A percentile compares a stretch with the other conserved stretches of the same genome.
These are phyloP conservation scores for Peribatodes rhomboidaria DNA, from an alignment of 2,888 invertebrate genomes.

Conservation along the genomic window DNA sequence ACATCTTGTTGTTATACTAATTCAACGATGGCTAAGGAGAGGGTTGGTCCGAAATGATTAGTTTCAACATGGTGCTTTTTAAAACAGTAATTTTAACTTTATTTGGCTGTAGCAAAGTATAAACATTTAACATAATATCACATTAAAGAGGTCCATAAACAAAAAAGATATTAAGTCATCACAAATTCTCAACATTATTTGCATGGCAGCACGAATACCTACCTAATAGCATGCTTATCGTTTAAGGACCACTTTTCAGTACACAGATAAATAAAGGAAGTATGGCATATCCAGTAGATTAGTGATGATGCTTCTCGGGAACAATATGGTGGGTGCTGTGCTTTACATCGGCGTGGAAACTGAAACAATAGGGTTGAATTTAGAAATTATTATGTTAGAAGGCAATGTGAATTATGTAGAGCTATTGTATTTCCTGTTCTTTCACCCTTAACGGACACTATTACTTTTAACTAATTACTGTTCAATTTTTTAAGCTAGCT, in stretches of 20 bases:
- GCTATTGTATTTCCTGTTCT: no score
- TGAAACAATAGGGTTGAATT: conserved; percentile 25
- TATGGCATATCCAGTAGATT: conserved; percentile 18
- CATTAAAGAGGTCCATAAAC: conserved; percentile 12
- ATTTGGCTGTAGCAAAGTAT: conserved; percentile 23
- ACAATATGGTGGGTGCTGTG: conserved; percentile 53
- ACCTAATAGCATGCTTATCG: no score
- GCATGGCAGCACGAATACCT: no score
- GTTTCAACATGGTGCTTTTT: neutral
- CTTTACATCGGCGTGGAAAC: conserved; percentile 52
- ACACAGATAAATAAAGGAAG: neutral
- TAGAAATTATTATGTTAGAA: no score
- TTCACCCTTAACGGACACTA: no score
- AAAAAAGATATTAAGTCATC: neutral
- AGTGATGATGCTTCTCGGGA: conserved; percentile 48
- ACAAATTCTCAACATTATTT: no score
- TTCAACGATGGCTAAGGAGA: neutral
- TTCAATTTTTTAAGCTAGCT: no score
- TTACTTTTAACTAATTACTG: no score
- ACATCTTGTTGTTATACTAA: no score
- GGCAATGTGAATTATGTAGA: no score
- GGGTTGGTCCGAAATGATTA: no score
- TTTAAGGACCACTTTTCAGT: conserved; percentile 11
- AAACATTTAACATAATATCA: conserved; percentile 12
- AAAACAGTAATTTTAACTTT: conserved; percentile 6